Base-by-base conservation (phyloP, 2,797 vertebrate genomes). In the Enteromius afrohamiltoni region DNA sequence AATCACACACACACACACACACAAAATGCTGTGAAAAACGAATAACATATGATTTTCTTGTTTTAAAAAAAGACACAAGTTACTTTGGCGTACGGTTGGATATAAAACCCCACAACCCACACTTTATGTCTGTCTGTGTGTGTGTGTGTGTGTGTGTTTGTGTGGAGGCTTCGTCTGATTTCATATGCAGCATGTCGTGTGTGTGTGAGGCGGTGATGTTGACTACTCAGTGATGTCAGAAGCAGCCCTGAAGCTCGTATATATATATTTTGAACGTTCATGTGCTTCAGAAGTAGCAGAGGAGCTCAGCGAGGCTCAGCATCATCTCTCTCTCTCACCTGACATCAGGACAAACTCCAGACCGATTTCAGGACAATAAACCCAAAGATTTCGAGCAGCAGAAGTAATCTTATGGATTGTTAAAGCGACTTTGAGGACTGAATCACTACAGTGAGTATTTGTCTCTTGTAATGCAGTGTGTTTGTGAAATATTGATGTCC, bases 201-300 rank as follows among this genome's bases (percentile, higher is more conserved):
- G 68, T 89, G 89, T 64, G 85, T 88, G 87, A 90, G 88, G 89
- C 85, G 74, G 85, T 76, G 83, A 86, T 91, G 90, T 90, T 91
- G 92, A 92, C 89, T 89, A 3, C 53, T 1, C 14, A 65, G 79
- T 95, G 94, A 95, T 94, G 94, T 95, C 93, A 95, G 79, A 89
- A 88, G 88, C 86, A 87, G 91, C 91, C 86, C 70, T 91, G 53
- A 80, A 82, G 90, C 90, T 82, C 81, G 75, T 88, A 89, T 92
- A 94, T 89, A 93, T 90, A 90, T 88, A 89, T 79, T 83, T 82
- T 85, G 58, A 73, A 86, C 78, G 70, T 78, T 79, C 62, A 69
- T 62, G 62, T 29, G 81, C 76, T 86, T 79, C 83, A 87, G 75
- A 76, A 37, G 68, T 67, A 75, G 21, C 19, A 87, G 76, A 89